Base-by-base conservation (phyloP, 2,797 vertebrate species). In the Lithobates sylvaticus region DNA sequence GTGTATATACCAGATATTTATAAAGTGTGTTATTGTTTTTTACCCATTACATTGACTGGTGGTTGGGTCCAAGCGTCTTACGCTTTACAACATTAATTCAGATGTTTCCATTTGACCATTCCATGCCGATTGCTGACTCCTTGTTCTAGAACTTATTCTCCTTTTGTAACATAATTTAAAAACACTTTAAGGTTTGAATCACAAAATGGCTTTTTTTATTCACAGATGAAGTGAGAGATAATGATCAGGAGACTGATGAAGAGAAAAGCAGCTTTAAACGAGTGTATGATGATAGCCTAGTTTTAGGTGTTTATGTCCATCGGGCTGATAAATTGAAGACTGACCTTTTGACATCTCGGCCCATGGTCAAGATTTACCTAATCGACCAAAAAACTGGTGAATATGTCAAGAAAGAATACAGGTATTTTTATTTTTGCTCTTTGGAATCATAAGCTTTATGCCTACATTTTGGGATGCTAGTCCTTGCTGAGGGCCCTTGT, bases 321-420 rank as follows among this genome's bases (percentile, higher is more conserved):
- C 94, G 95, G 81, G 94, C 96, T 0, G 98, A 99, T 91, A 92
- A 90, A 78, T 96, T 99, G 81, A 97, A 96, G 92, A 96, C 96
- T 10, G 95, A 97, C 92, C 91, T 97, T 23, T 90, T 96, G 92
- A 89, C 98, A 86, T 98, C 97, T 81, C 96, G 96, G 88, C 98
- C 97, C 9, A 96, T 98, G 96, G 97, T 99, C 88, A 99, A 99
- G 94, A 94, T 99, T 89, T 97, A 99, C 10, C 88, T 99, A 27
- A 92, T 99, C 69, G 97, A 99, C 90, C 96, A 97, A 88, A 91
- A 88, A 84, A 98, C 93, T 29, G 97, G 96, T 61, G 94, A 96
- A 50, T 97, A 98, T 77, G 94, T 98, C 89, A 98, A 95, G 91
- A 99, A 98, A 91, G 95, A 97, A 84, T 93, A 98, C 86, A 95